These are phyloP conservation scores for Parasteatoda lunata DNA, from an alignment of 2,888 invertebrate genomes.

Conservation along the genomic window DNA sequence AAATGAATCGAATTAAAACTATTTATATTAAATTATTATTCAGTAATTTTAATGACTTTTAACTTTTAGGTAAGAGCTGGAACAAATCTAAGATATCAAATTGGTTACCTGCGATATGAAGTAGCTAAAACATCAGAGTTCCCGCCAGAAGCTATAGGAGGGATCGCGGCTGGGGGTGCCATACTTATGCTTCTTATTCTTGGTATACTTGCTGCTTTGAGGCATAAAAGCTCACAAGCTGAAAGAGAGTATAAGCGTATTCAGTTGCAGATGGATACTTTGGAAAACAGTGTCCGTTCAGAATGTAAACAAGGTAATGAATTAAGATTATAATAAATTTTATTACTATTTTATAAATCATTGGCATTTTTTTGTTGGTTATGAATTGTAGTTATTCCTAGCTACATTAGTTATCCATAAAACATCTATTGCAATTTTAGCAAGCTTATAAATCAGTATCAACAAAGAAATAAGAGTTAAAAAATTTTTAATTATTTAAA, in stretches of 20 bases:
- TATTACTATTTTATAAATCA: too few species aligned
- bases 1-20: too few species aligned
- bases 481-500: too few species aligned
- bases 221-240: constrained; percentile 75
- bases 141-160: constrained; percentile 91
- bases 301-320: constrained; percentile 78
- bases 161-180: constrained; percentile 79
- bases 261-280: constrained; percentile 77
- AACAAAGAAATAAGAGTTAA: too few species aligned
- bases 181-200: constrained; percentile 73
- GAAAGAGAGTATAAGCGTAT: constrained; percentile 77
- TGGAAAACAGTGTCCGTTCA: constrained; percentile 77
- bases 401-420: too few species aligned
- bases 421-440: too few species aligned
- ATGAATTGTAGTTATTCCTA: too few species aligned
- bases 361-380: too few species aligned
- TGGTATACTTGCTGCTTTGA: constrained; percentile 74
- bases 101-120: constrained; percentile 82
- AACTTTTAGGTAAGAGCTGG: constrained; percentile 80
- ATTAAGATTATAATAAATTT: too few species aligned
- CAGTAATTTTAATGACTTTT: not conserved
- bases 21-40: not conserved
- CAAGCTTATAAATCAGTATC: too few species aligned
- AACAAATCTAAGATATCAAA: constrained; percentile 86
- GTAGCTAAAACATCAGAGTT: constrained; percentile 81